Conservation (phyloP, 2,888 invertebrate species). For the Apantesis nais region DNA sequence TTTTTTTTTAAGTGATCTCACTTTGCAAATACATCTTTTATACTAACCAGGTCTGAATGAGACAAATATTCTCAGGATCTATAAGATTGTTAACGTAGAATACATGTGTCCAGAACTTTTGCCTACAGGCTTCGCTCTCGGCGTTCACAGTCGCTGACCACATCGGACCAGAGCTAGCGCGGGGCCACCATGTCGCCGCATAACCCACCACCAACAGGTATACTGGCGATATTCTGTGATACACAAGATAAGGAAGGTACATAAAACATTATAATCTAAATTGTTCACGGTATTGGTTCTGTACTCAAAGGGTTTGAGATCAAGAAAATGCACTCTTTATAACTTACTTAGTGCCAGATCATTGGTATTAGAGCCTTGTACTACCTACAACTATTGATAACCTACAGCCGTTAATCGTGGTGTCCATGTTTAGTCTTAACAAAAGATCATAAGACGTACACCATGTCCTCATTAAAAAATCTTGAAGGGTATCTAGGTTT, state of each 20-base stretch:
- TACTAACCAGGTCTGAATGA: slow-evolving; percentile 68
- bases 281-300: not conserved
- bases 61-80: slow-evolving; percentile 61
- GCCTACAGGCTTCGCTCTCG: slow-evolving; percentile 60
- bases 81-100: slow-evolving; percentile 67
- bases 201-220: slow-evolving; percentile 63
- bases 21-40: not conserved
- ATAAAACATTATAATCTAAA: not conserved
- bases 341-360: not conserved
- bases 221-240: slow-evolving; percentile 60
- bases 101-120: slow-evolving; percentile 68
- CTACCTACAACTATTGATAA: not conserved
- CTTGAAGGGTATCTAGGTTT: not conserved
- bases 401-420: not conserved
- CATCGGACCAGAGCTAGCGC: slow-evolving; percentile 57
- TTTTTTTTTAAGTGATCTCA: too few relatives aligned
- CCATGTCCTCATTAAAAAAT: too few relatives aligned
- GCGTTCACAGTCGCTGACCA: slow-evolving; percentile 60
- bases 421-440: not conserved
- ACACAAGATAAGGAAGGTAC: not conserved
- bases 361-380: not conserved
- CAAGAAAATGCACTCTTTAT: not conserved
- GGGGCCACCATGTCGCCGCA: slow-evolving; percentile 67
- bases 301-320: not conserved
- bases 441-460: too few relatives aligned